These are phyloP conservation scores for Xiphorhynchus elegans DNA, from an alignment of 2,113 vertebrate genomes.

Conservation along the genomic window DNA sequence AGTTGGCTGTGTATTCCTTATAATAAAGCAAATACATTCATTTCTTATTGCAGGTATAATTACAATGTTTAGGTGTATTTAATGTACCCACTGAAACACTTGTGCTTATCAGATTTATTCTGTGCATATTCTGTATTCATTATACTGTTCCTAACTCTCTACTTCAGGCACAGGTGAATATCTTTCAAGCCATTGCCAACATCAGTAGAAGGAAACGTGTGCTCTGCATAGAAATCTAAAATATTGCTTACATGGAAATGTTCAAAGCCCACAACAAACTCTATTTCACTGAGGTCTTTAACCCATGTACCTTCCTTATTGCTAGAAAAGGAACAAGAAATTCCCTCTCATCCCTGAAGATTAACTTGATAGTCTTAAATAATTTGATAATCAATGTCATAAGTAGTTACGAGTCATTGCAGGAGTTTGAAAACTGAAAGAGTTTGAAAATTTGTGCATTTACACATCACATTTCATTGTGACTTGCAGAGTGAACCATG, in stretches of 20 bases:
- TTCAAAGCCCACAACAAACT: not conserved
- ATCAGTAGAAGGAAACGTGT: not conserved
- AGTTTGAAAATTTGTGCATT: not conserved
- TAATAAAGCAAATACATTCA: not conserved
- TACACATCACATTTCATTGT: not conserved
- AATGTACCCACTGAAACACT: not conserved
- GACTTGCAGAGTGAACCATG: not conserved
- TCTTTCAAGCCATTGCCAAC: not conserved
- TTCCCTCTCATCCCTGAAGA: not conserved
- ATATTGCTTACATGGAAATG: not conserved
- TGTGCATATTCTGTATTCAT: not conserved
- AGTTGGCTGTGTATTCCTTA: not conserved
- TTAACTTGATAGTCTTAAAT: not conserved
- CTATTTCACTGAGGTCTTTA: not conserved
- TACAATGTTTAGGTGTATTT: not conserved
- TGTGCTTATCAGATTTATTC: not conserved
- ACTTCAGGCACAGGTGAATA: not conserved
- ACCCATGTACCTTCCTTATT: not conserved
- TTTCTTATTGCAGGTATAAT: not conserved
- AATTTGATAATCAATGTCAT: not conserved
- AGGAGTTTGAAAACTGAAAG: not conserved
- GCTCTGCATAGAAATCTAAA: not conserved
- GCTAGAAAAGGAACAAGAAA: not conserved
- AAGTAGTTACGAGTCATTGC: not conserved
- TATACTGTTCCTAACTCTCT: not conserved